phyloP scores from a whole-genome alignment of 2,888 invertebrate genomes.

The Campoplex nolae region DNA sequence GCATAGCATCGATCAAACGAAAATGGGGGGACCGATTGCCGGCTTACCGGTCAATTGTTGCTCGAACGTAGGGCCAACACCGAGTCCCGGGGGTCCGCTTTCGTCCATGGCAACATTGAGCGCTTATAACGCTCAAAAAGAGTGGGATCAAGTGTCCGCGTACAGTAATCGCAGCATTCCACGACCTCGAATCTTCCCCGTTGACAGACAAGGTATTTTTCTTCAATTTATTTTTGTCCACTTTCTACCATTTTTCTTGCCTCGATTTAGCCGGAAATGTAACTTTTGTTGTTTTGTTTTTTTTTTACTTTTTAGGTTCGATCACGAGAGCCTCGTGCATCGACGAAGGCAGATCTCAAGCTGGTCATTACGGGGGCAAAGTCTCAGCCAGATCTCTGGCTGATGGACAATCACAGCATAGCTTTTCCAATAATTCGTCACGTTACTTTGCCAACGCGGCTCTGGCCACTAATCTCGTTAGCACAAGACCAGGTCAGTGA shows the following conservation, averaged over 20 bases:
- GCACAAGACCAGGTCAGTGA: slow-evolving; percentile 88
- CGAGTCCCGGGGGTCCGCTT: slow-evolving; percentile 92
- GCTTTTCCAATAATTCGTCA: slow-evolving; percentile 93
- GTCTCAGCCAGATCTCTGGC: slow-evolving; percentile 89
- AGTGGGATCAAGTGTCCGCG: slow-evolving; percentile 95
- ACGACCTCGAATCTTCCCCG: slow-evolving; percentile 93
- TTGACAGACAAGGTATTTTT: slow-evolving; percentile 86
- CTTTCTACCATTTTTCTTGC: neutral
- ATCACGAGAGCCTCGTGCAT: slow-evolving; percentile 84
- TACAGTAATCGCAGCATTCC: slow-evolving; percentile 96
- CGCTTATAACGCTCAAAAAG: slow-evolving; percentile 94
- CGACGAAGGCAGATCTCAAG: slow-evolving; percentile 91
- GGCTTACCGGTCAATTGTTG: slow-evolving; percentile 93
- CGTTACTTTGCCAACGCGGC: slow-evolving; percentile 90
- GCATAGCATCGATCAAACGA: slow-evolving; percentile 88
- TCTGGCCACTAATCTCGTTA: slow-evolving; percentile 91
- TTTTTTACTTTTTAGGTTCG: slow-evolving; percentile 76
- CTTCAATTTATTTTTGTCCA: neutral
- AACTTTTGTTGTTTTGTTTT: neutral
- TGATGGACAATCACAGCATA: slow-evolving; percentile 95
- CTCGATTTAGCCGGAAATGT: slow-evolving; percentile 8
- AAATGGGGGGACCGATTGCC: slow-evolving; percentile 89
- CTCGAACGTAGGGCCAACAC: slow-evolving; percentile 89
- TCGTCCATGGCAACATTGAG: slow-evolving; percentile 93
- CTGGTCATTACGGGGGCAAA: slow-evolving; percentile 89